Evolutionary conservation across 2,888 invertebrate genomes (phyloP).

Genomic region (Clepsis dumicolana): DNA sequence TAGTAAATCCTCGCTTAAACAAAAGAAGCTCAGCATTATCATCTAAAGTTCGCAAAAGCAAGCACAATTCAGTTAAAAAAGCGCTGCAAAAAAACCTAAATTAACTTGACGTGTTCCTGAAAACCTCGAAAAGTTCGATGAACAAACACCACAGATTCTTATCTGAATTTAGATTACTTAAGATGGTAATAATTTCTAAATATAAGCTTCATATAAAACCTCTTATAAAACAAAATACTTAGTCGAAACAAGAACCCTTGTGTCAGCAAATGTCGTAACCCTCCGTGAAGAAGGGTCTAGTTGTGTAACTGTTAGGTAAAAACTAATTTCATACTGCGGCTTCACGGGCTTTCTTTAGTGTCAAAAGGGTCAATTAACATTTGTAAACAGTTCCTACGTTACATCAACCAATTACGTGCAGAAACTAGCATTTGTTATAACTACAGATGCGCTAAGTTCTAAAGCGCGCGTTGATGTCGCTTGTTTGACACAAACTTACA

Average conservation of each 20-base stretch:
- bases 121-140: neutral
- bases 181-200: conserved; percentile 5
- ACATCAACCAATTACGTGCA: conserved; percentile 22
- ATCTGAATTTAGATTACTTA: neutral
- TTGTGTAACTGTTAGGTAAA: conserved; percentile 57
- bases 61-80: neutral
- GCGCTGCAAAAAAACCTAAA: conserved; percentile 1
- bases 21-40: conserved; percentile 10
- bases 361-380: conserved; percentile 26
- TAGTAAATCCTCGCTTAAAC: conserved; percentile 1
- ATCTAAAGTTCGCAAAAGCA: conserved; percentile 30
- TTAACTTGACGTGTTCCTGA: neutral
- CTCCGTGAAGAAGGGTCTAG: conserved; percentile 15
- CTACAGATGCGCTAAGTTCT: neutral
- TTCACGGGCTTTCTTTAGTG: conserved; percentile 47
- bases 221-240: neutral
- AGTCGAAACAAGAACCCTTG: conserved; percentile 11
- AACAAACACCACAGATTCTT: neutral
- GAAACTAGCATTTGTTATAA: neutral
- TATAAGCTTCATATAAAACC: too few relatives aligned
- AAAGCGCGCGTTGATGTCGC: conserved; percentile 21
- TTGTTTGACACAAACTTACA: neutral
- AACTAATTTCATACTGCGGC: conserved; percentile 49
- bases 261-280: conserved; percentile 39
- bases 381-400: conserved; percentile 14